phyloP scores from a whole-genome alignment of 2,113 vertebrate species.

The Muscicapa adusta region DNA sequence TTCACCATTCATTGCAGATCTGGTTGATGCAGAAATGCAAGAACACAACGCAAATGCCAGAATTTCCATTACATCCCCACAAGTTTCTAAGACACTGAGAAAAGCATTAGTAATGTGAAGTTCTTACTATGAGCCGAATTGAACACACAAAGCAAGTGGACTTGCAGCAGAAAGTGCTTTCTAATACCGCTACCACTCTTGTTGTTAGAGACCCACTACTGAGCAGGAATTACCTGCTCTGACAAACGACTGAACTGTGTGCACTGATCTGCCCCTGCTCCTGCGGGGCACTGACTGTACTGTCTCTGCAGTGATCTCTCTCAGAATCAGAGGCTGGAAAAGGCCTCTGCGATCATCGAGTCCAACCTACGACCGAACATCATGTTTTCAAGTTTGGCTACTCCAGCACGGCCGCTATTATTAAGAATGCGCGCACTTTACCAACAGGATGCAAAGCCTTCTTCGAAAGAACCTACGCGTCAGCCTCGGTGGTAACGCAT shows the following conservation, averaged over 20 bases:
- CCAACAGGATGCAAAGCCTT: neutral
- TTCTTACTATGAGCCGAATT: fast-evolving
- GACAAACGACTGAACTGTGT: fast-evolving
- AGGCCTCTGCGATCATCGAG: neutral
- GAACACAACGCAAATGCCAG: neutral
- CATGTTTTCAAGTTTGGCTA: neutral
- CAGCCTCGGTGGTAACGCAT: fast-evolving
- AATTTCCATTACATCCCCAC: neutral
- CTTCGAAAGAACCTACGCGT: neutral
- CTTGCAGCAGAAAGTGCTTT: neutral
- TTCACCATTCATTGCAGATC: neutral
- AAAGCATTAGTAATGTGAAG: fast-evolving
- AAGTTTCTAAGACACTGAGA: neutral
- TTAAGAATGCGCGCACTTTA: neutral
- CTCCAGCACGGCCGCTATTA: neutral
- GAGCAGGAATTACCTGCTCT: neutral
- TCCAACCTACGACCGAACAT: neutral
- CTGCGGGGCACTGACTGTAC: neutral
- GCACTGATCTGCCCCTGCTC: too few species aligned
- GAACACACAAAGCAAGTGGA: neutral
- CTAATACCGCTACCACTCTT: neutral
- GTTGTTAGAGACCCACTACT: neutral
- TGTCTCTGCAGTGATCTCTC: neutral
- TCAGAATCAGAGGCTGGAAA: neutral
- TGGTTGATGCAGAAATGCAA: neutral